Base-by-base conservation (phyloP, 1,140 invertebrate genomes). In the Panulirus ornatus region DNA sequence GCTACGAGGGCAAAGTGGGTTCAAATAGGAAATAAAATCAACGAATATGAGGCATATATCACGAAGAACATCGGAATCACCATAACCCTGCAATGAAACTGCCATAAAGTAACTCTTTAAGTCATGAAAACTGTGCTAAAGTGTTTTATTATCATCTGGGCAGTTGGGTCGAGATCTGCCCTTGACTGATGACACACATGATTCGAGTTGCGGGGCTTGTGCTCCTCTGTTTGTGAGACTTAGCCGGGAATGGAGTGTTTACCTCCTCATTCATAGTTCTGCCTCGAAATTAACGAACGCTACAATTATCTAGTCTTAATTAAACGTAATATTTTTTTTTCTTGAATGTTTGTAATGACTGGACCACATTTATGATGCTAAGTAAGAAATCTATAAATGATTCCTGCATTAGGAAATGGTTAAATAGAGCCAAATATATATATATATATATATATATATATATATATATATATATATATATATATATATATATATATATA, bases 31-130 rank as follows among this genome's bases (percentile, higher is more conserved):
- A 88, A 66, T 79, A 88, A 88, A 88, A 88, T 88, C 85, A n/a
- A 78, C 73, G 66, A 63, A 75, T 88, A 88, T 78, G 85, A 88
- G 85, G 85, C 76, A 78, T 88, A 79, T 79, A 79, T 88, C 85
- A 88, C 85, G 44, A 88, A 88, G 85, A 88, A 88, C 85, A 88
- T 88, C 58, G 85, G 85, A 88, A 88, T 88, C 85, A 88, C 85
- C 85, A 88, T 88, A 88, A 88, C 85, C 30, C 85, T 63, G 85
- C 85, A 88, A 79, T 88, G 85, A 88, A 88, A 88, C 51, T 51
- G 54, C 85, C 75, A 88, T 88, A 88, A 88, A 88, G 85, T 79
- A 79, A 88, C 85, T 88, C 85, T 78, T 88, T 88, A 88, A 88
- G 85, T 88, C 85, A 88, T 88, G 85, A 88, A 84, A 88, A 88